These are phyloP conservation scores for Musca vetustissima DNA, from an alignment of 1,140 invertebrate genomes.

Conservation along the genomic window DNA sequence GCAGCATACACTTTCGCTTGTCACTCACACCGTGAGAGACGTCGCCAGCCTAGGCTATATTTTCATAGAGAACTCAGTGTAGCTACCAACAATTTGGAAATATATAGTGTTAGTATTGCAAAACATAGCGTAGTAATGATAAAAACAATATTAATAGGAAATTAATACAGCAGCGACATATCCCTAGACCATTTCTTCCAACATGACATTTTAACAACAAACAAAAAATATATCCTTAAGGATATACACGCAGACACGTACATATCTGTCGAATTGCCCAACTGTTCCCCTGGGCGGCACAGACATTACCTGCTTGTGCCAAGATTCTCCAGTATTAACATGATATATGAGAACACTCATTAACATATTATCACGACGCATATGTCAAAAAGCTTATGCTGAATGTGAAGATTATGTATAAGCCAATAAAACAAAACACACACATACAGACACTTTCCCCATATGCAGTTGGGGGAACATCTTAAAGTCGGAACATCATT, in stretches of 20 bases:
- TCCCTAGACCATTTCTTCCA: conserved; percentile 41
- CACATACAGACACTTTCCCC: background rate
- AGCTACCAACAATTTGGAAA: no score
- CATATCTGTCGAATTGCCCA: background rate
- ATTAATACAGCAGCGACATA: background rate
- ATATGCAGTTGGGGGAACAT: background rate
- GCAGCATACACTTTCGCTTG: background rate
- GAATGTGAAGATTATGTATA: conserved; percentile 12
- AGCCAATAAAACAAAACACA: conserved; percentile 6
- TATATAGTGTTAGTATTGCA: no score
- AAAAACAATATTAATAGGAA: no score
- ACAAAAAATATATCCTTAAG: conserved; percentile 47
- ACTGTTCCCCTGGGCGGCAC: no score
- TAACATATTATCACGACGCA: conserved; percentile 55
- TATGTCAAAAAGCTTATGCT: conserved; percentile 52
- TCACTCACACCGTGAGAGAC: no score
- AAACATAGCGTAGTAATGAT: no score
- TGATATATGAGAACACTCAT: conserved; percentile 55
- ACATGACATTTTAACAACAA: conserved; percentile 37
- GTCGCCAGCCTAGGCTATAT: no score
- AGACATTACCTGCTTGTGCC: background rate
- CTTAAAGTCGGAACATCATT: background rate
- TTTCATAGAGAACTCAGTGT: no score
- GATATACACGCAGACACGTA: conserved; percentile 53
- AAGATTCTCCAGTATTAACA: conserved; percentile 33